phyloP scores from a whole-genome alignment of 2,888 invertebrate species.

The Troglohyphantes excavatus region DNA sequence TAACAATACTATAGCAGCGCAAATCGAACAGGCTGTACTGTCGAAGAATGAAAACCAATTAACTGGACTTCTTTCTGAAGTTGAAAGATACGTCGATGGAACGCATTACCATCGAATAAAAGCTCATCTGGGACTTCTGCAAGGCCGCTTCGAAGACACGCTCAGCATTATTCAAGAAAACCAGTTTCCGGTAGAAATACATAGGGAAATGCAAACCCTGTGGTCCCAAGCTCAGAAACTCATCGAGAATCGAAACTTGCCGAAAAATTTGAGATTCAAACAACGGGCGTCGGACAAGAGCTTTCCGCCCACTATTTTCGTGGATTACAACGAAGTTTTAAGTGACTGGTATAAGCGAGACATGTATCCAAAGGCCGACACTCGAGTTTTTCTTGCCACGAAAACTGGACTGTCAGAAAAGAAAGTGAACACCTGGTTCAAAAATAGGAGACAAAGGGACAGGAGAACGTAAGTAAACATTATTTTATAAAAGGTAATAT shows the following conservation, averaged over 20 bases:
- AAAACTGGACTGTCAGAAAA: background rate
- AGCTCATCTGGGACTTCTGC: background rate
- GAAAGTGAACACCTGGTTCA: constrained; percentile 58
- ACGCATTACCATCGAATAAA: background rate
- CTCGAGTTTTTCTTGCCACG: background rate
- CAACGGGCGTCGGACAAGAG: background rate
- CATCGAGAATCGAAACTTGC: background rate
- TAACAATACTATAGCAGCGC: background rate
- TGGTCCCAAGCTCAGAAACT: background rate
- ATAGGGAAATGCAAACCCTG: background rate
- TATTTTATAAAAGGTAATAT: background rate
- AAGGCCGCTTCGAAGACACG: background rate
- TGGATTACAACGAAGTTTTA: background rate
- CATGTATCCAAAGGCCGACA: background rate
- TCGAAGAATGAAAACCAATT: background rate
- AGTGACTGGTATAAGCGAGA: background rate
- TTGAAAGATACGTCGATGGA: background rate
- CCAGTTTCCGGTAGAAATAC: background rate
- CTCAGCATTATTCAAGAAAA: background rate
- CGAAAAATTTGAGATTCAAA: background rate
- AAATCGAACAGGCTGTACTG: background rate
- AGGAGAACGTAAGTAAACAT: constrained; percentile 29
- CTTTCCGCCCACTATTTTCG: background rate
- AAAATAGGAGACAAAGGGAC: constrained; percentile 36
- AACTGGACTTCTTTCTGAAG: too few species aligned